phyloP scores from a whole-genome alignment of 2,113 vertebrate genomes.

The Cephalopholis sonnerati region DNA sequence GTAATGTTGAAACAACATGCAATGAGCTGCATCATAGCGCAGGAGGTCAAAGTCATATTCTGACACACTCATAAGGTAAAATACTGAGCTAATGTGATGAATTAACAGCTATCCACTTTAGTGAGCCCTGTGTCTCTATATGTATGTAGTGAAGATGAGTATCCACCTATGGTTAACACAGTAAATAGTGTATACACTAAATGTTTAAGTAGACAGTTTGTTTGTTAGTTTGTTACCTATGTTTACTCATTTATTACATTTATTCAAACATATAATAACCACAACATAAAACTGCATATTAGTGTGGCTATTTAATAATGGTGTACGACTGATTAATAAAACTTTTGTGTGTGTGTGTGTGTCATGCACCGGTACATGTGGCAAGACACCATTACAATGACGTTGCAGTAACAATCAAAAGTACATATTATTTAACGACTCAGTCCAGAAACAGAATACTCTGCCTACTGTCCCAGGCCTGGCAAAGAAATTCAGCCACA shows the following conservation, averaged over 20 bases:
- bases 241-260: neutral
- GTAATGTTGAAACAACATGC: constrained; percentile 27
- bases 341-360: too few species aligned
- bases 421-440: too few species aligned
- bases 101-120: neutral
- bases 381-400: too few species aligned
- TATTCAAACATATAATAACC: neutral
- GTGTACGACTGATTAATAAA: too few species aligned
- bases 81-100: neutral
- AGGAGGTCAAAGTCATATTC: neutral
- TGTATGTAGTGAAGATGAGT: neutral
- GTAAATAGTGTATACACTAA: neutral
- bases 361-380: too few species aligned
- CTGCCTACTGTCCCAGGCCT: too few species aligned
- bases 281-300: too few species aligned
- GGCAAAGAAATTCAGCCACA: too few species aligned
- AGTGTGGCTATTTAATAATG: neutral
- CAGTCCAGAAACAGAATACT: too few species aligned
- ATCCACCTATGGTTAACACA: neutral
- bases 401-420: too few species aligned
- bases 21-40: neutral
- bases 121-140: too few species aligned
- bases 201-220: neutral
- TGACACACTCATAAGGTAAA: constrained; percentile 8
- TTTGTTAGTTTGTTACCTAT: neutral